Evolutionary conservation across 1,140 invertebrate genomes (phyloP), one percentile per base, ranked within the genome.

Genomic region (Apis dorsata): DNA sequence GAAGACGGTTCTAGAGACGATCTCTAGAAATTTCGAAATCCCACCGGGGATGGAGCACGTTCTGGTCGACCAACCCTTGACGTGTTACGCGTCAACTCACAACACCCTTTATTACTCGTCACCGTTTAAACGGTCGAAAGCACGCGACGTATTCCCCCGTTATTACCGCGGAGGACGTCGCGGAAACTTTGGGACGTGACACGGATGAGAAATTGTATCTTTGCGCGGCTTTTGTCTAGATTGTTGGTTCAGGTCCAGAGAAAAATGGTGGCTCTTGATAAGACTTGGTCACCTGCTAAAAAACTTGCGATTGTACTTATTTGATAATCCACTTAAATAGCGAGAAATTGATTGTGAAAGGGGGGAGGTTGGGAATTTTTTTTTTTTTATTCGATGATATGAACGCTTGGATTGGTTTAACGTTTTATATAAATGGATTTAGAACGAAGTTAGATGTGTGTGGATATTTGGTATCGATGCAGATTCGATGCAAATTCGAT

Each of bases 71-170:
- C 63, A 24, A 76, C 53, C 63, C 55, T 66, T 24, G 34, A 76
- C 79, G 53, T 24, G 79, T 76, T 65, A 76, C 79, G 71, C 74
- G 70, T 74, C 79, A 81, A 51, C 72, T 10, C n/a, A 71, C 63
- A 68, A 75, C 79, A 76, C 79, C 79, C 73, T 76, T 76, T 81
- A 81, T 81, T 81, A 81, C 79, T 75, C 63, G 79, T 81, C 79
- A 59, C 73, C 79, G 73, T 81, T 81, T 81, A 81, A 81, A 60
- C 72, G 72, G 62, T 68, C 53, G 62, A 53, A 81, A 76, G 73
- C 79, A 81, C 63, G 63, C 79, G 79, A 81, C 79, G 63, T 63
- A 19, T 63, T 53, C 51, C 17, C 34, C 79, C 71, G 79, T 81
- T 81, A 81, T 81, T 81, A 81, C 71, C 62, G 34, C 34, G 51